Base-by-base conservation (phyloP, 2,113 vertebrate genomes). In the Piliocolobus tephrosceles region DNA sequence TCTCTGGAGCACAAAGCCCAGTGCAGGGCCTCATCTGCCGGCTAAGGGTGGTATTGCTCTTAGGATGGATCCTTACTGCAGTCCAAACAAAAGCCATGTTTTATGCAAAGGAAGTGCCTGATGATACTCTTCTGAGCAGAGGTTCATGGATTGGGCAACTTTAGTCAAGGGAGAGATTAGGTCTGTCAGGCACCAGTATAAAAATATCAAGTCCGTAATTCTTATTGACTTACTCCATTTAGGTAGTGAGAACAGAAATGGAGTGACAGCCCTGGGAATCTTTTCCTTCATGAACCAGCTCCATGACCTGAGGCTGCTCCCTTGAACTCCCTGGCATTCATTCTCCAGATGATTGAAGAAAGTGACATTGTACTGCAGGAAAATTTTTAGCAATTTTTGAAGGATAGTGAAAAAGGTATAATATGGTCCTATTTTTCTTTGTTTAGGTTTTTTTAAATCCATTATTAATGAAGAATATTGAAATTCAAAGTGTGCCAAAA, bases 381-480 rank as follows among this genome's bases (percentile, higher is more conserved):
- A 75, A 30, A 93, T 61, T 72, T 84, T 72, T 38, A 76, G n/a
- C 8, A 57, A 40, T 61, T 87, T 93, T 90, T 70, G 8, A 91
- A 96, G 23, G 32, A 93, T 3, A 90, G 16, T 86, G 43, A 45
- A 64, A 58, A 86, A 73, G 18, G 13, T 50, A 25, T 75, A 57
- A 72, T 32, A 68, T 82, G 40, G 38, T 18, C 3, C 5, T 75
- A 58, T 73, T 73, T 95, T 55, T 61, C 14, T 91, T 89, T 45
- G 13, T 64, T 95, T 84, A 68, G 25, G 2, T 61, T 86, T 87
- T 86, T 82, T 76, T 2, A 50, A 66, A 43, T 88, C 13, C 45
- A 23, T 45, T 85, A 66, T 80, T 61, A 84, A 83, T 55, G 35
- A 89, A 90, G n/a, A 89, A 68, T 89, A 75, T 79, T 97, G 40